A percentile compares a stretch with the other conserved stretches of the same genome.
Evolutionary conservation across 2,888 invertebrate genomes (phyloP).

Genomic region (Colletes collaris): DNA sequence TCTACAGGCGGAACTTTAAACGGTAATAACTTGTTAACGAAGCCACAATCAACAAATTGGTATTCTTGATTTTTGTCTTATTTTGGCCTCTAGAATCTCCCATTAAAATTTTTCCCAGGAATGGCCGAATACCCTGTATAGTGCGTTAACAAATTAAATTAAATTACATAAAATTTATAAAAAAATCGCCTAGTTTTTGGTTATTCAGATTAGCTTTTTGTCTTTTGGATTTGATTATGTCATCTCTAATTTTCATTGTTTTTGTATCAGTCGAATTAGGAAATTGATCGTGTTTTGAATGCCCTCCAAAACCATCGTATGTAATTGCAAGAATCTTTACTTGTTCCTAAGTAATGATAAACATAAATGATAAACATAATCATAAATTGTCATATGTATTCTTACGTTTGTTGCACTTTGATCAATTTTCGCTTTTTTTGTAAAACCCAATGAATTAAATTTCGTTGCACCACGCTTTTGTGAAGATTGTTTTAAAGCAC

Average conservation of each 20-base stretch:
- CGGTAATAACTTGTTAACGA: too few relatives aligned
- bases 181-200: constrained; percentile 45
- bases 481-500: constrained; percentile 11
- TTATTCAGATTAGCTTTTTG: constrained; percentile 42
- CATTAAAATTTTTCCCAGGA: too few relatives aligned
- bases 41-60: too few relatives aligned
- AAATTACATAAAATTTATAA: background rate
- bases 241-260: constrained; percentile 30
- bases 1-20: too few relatives aligned
- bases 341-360: constrained; percentile 42
- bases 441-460: constrained; percentile 34
- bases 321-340: constrained; percentile 14
- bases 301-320: constrained; percentile 71
- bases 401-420: constrained; percentile 32
- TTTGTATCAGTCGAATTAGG: constrained; percentile 47
- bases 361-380: constrained; percentile 1
- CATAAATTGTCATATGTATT: background rate
- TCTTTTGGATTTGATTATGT: constrained; percentile 23
- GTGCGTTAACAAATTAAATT: too few relatives aligned
- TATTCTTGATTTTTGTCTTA: too few relatives aligned
- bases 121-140: too few relatives aligned
- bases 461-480: background rate
- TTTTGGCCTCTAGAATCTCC: too few relatives aligned
- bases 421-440: constrained; percentile 45
- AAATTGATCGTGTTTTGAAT: constrained; percentile 67